A percentile compares a stretch with the other conserved stretches of the same genome.
These are phyloP conservation scores for Cataglyphis rosenhaueri DNA, from an alignment of 2,888 invertebrate species.

Conservation along the genomic window DNA sequence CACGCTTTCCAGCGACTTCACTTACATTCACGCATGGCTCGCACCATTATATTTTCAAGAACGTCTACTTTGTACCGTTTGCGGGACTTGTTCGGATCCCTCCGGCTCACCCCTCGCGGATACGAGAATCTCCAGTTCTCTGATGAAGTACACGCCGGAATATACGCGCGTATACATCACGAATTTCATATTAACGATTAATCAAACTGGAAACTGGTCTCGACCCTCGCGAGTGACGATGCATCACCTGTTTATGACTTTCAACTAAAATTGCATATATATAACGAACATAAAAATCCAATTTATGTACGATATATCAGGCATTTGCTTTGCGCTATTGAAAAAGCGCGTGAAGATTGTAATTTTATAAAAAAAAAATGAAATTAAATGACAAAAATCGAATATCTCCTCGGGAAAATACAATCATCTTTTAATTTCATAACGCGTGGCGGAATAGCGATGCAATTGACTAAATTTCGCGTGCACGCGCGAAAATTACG, in stretches of 20 bases:
- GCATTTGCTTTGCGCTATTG: background rate
- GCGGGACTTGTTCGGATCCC: conserved; percentile 27
- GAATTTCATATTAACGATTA: conserved; percentile 35
- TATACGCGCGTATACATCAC: background rate
- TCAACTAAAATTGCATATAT: background rate
- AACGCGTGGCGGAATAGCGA: background rate
- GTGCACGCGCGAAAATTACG: conserved; percentile 40
- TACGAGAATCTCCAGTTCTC: conserved; percentile 9
- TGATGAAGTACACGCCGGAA: conserved; percentile 8
- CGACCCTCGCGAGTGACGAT: conserved; percentile 22
- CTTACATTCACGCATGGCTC: conserved; percentile 74
- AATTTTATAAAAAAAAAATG: background rate
- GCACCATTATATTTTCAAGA: conserved; percentile 74
- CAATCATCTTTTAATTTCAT: background rate
- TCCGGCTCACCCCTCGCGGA: conserved; percentile 1
- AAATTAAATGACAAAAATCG: background rate
- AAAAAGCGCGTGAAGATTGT: background rate
- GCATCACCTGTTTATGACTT: conserved; percentile 8
- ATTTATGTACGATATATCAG: conserved; percentile 5
- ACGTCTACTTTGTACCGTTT: conserved; percentile 74
- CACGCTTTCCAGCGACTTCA: conserved; percentile 74
- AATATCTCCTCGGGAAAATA: background rate
- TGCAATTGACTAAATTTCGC: conserved; percentile 37
- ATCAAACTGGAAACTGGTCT: conserved; percentile 33
- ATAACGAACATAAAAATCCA: background rate